Percentiles rank a stretch among this genome's conserved stretches.
These are phyloP conservation scores for Ptychochromis oligacanthus DNA, from an alignment of 2,113 vertebrate species.

Conservation along the genomic window DNA sequence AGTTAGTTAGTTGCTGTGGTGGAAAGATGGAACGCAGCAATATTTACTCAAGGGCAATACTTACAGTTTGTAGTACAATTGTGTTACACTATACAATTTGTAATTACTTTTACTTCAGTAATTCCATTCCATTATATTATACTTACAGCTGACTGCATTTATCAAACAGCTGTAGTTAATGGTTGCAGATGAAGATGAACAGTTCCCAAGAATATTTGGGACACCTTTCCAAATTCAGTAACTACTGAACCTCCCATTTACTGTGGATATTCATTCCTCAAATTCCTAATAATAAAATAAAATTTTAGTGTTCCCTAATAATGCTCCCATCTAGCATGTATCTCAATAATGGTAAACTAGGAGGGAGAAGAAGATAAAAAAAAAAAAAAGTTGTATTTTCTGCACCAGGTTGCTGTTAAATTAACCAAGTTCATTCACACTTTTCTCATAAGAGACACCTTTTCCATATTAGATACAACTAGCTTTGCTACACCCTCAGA, in stretches of 20 bases:
- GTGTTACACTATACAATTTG: too few species aligned
- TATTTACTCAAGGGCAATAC: background rate
- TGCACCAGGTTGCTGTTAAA: background rate
- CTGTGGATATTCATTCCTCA: background rate
- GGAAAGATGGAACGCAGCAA: fast-evolving
- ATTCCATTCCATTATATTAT: too few species aligned
- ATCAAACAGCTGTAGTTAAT: too few species aligned
- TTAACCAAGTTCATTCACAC: background rate
- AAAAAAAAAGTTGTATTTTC: background rate
- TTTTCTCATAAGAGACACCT: background rate
- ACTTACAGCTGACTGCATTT: too few species aligned
- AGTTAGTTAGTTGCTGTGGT: background rate
- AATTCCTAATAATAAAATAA: too few species aligned
- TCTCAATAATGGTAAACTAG: too few species aligned
- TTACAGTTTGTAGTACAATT: background rate
- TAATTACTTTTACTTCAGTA: too few species aligned
- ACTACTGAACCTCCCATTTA: background rate
- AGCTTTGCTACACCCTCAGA: background rate
- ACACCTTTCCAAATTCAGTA: background rate
- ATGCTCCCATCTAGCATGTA: too few species aligned
- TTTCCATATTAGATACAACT: too few species aligned
- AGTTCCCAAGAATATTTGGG: background rate
- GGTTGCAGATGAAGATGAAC: too few species aligned
- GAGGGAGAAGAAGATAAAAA: background rate
- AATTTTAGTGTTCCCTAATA: background rate